Evolutionary conservation across 1,140 invertebrate species (phyloP), one percentile per base, ranked within the genome.

Genomic region (Dendrolimus punctatus): DNA sequence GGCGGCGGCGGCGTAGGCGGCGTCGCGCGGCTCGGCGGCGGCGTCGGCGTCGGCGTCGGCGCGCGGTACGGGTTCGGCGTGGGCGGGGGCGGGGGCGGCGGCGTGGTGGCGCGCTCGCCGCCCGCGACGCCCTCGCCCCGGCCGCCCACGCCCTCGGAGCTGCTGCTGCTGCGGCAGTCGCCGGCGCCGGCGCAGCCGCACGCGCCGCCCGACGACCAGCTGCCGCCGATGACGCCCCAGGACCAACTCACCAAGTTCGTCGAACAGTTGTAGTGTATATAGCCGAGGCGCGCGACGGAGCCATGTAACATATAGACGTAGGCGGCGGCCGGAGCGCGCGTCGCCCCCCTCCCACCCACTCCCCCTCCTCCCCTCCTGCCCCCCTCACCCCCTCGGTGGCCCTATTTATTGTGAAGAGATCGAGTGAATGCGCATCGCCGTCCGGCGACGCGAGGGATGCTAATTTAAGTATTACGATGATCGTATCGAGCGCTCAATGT

Each of bases 231-330:
- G 89, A 96, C 95, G 65, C 95, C 95, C 64, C 95, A 96, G 86
- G 96, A 97, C 88, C 95, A 96, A 86, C 90, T 98, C 62, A 94
- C 93, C 64, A 96, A 97, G 88, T 96, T 96, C 88, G 95, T 96
- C 65, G 95, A 98, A 89, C 94, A 96, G 84, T 95, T 98, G 90
- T 95, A 93, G 92, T 91, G 90, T 76, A 84, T 64, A 78, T 81
- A 80, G 67, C 64, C 64, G 55, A 44, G 57, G 63, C 64, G 64
- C 68, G 60, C 64, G 61, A 58, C 61, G 63, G 58, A 61, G 66
- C 57, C 64, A 55, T 80, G 76, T 80, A 77, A 57, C 57, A 81
- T 80, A 83, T 80, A 83, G 23, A 58, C 36, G 23, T 77, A 79
- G 56, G 23, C 57, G 57, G 62, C 63, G 58, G 53, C 40, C 62